Evolutionary conservation across 2,888 invertebrate species (phyloP).

Genomic region (Oligia fasciuncula): DNA sequence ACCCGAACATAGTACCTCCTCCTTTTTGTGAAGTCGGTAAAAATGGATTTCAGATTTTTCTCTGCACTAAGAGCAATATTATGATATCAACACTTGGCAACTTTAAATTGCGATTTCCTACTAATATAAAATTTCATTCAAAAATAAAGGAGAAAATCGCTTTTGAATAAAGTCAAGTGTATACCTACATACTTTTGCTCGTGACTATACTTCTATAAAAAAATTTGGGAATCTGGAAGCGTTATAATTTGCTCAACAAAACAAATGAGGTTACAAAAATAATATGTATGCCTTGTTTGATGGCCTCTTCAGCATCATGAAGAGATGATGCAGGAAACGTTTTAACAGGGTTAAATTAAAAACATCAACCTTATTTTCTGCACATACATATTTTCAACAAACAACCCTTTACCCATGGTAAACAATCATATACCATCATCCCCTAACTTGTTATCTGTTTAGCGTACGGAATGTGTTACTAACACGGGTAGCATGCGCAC

Average conservation of each 20-base stretch:
- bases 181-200: too few species aligned
- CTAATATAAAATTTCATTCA: too few species aligned
- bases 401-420: slow-evolving; percentile 5
- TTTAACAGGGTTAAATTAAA: slow-evolving; percentile 1
- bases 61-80: too few species aligned
- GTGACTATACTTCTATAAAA: background rate
- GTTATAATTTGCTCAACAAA: background rate
- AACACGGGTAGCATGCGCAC: slow-evolving; percentile 12
- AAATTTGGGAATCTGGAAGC: background rate
- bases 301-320: background rate
- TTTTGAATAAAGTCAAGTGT: too few species aligned
- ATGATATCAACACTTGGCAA: too few species aligned
- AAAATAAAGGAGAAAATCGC: too few species aligned
- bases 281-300: background rate
- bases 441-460: slow-evolving; percentile 48
- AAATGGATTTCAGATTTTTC: too few species aligned
- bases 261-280: background rate
- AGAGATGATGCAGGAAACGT: background rate
- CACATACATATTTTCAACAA: background rate
- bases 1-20: too few species aligned
- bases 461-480: slow-evolving; percentile 38
- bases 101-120: too few species aligned
- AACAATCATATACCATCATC: slow-evolving; percentile 30
- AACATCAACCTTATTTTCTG: background rate
- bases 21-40: too few species aligned